Conservation (phyloP, 2,113 vertebrate species). For the Gavialis gangeticus region DNA sequence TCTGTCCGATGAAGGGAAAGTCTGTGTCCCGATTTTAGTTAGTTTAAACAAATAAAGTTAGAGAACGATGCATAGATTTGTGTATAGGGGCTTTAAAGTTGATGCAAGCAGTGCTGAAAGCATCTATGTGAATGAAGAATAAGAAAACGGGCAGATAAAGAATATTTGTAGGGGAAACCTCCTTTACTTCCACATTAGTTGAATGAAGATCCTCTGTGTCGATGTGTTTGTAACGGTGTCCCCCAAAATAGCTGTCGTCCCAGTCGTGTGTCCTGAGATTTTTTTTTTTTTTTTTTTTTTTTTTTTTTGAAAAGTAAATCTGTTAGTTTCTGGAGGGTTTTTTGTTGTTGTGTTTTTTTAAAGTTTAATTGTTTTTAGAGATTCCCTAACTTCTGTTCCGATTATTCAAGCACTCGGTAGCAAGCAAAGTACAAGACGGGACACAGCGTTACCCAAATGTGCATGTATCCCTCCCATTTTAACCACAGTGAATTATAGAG, state of each 20-base stretch:
- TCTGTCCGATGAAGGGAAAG: neutral
- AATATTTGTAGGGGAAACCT: conserved; percentile 1
- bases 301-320: conserved; percentile 45
- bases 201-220: conserved; percentile 18
- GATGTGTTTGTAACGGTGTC: neutral
- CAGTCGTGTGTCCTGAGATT: conserved; percentile 28
- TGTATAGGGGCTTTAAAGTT: neutral
- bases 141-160: conserved; percentile 12
- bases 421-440: conserved; percentile 42
- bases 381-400: neutral
- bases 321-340: neutral
- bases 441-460: conserved; percentile 61
- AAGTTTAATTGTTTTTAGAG: conserved; percentile 53
- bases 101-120: neutral
- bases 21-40: conserved; percentile 41
- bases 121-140: conserved; percentile 22
- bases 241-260: conserved; percentile 32
- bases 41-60: conserved; percentile 47
- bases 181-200: conserved; percentile 64
- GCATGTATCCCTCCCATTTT: conserved; percentile 72
- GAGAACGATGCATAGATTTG: conserved; percentile 34
- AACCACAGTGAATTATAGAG: conserved; percentile 69
- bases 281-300: conserved; percentile 9
- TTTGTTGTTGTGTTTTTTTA: neutral
- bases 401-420: conserved; percentile 54